These are phyloP conservation scores for Spongilla lacustris DNA, from an alignment of 37 sponge, comb jelly and placozoan species.

Conservation along the genomic window DNA sequence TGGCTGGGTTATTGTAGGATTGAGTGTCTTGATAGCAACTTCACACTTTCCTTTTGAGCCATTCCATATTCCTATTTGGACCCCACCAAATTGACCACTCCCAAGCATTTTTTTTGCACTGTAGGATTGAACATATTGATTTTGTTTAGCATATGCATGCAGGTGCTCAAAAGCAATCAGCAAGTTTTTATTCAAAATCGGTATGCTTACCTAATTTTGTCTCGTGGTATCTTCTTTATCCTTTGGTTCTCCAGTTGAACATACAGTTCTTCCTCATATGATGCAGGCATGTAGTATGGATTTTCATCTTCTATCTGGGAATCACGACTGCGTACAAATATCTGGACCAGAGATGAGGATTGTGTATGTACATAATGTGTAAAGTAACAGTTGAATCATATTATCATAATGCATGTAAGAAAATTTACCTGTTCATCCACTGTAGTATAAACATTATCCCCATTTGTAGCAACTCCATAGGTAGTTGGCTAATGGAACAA, in stretches of 20 bases:
- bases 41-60: not conserved
- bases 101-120: not conserved
- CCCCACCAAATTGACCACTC: not conserved
- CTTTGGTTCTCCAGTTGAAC: not conserved
- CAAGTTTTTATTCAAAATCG: not conserved
- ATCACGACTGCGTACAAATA: not conserved
- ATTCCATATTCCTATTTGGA: not conserved
- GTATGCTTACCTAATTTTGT: not conserved
- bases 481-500: too few relatives aligned
- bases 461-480: too few relatives aligned
- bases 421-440: too few relatives aligned
- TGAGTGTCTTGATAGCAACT: not conserved
- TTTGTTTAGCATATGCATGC: too few relatives aligned
- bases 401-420: too few relatives aligned
- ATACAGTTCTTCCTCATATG: not conserved
- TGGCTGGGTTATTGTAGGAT: not conserved
- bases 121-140: not conserved
- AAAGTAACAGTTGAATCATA: not conserved
- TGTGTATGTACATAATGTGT: not conserved
- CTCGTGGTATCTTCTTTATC: not conserved
- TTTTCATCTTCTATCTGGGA: not conserved
- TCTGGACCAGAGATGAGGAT: not conserved
- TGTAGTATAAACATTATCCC: too few relatives aligned
- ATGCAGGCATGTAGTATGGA: not conserved
- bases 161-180: not conserved